Evolutionary conservation across 2,113 vertebrate genomes (phyloP), one percentile per base, ranked within the genome.

Genomic region (Drymodes brunneopygia): DNA sequence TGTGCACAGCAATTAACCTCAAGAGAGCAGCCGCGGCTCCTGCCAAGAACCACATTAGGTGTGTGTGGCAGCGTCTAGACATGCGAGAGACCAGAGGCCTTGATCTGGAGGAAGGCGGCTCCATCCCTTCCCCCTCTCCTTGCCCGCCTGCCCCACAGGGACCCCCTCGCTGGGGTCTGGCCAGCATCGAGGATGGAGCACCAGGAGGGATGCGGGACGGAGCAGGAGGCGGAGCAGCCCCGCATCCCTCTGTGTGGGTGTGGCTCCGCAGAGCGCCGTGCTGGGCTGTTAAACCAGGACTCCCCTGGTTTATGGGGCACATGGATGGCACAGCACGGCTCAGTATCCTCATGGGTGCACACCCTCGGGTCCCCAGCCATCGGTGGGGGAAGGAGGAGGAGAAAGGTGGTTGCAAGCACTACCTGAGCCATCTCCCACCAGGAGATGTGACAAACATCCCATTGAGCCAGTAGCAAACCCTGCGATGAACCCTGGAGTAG

Each of bases 1-100:
- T 0, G 27, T 12, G 29, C 1, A 2, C 83, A 62, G 93, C 96
- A 95, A 96, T 96, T 96, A 96, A 96, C 95, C 96, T 94, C 95
- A 13, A 57, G 95, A 94, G 96, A 96, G 95, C 91, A 86, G 90
- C 89, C 28, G 48, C 9, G 22, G 95, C 95, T 92, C 92, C 96
- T 97, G 96, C 96, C 96, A 97, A 97, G 90, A 97, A 96, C 95
- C 96, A 92, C 96, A 97, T 97, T 96, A 95, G 96, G 96, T 97
- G 96, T 88, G 94, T 95, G 95, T 94, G 96, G 96, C 96, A 95
- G 93, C 40, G 96, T 97, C 96, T 97, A 97, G 96, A 97, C 96
- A 95, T 86, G 95, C 33, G 36, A 96, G 93, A 96, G 96, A 96
- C 81, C 95, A 96, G 96, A 92, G 91, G 96, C 95, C 96, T 96